These are phyloP conservation scores for Drosophila mimetica DNA, from an alignment of 2,888 invertebrate genomes.

Conservation along the genomic window DNA sequence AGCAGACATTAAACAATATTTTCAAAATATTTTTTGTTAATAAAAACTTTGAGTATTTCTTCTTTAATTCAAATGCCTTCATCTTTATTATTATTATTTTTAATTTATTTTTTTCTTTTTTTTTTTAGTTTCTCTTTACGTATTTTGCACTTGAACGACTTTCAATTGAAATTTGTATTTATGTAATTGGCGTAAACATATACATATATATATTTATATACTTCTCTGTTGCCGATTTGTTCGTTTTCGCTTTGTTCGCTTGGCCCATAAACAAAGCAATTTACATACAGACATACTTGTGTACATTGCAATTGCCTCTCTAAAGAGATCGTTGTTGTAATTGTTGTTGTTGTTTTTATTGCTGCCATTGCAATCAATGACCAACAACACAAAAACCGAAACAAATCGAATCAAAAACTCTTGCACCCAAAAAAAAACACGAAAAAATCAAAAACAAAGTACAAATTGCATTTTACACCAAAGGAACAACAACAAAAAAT, in stretches of 20 bases:
- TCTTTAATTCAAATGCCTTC: background rate
- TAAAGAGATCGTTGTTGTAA: slow-evolving; percentile 24
- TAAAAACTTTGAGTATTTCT: too few relatives aligned
- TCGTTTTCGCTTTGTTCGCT: slow-evolving; percentile 33
- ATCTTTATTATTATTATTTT: background rate
- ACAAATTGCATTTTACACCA: slow-evolving; percentile 26
- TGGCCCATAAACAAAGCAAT: slow-evolving; percentile 64
- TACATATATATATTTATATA: slow-evolving; percentile 6
- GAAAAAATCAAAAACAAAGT: slow-evolving; percentile 4
- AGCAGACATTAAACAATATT: too few relatives aligned
- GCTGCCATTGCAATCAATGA: slow-evolving; percentile 55
- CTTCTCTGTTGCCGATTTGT: slow-evolving; percentile 19
- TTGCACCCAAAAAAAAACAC: background rate
- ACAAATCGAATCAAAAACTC: slow-evolving; percentile 10
- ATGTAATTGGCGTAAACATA: slow-evolving; percentile 54
- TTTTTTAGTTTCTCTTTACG: slow-evolving; percentile 44
- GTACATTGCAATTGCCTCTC: slow-evolving; percentile 34
- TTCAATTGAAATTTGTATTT: slow-evolving; percentile 74
- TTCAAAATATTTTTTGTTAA: too few relatives aligned
- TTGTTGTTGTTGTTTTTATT: slow-evolving; percentile 15
- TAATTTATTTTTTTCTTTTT: slow-evolving; percentile 2
- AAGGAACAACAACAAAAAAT: background rate
- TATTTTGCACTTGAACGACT: slow-evolving; percentile 73
- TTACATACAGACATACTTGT: slow-evolving; percentile 42
- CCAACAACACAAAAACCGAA: slow-evolving; percentile 19